These are phyloP conservation scores for Semibalanus balanoides DNA, from an alignment of 1,140 invertebrate species.

Conservation along the genomic window DNA sequence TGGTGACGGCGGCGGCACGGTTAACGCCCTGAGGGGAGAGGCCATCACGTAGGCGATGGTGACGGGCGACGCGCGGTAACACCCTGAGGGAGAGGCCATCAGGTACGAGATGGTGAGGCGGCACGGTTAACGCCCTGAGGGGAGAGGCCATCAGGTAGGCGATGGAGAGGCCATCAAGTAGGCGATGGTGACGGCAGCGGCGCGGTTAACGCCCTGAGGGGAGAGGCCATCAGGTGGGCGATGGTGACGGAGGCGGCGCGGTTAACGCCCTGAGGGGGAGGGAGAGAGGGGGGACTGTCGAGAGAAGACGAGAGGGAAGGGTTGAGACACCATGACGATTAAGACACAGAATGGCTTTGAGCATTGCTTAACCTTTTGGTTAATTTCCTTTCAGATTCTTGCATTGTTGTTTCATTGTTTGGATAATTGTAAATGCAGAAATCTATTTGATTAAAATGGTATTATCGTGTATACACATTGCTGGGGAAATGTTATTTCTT, in stretches of 20 bases:
- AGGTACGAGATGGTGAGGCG: slow-evolving; percentile 25
- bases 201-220: slow-evolving; percentile 24
- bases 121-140: slow-evolving; percentile 25
- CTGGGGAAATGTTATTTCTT: too few species aligned
- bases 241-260: too few species aligned
- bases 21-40: slow-evolving; percentile 23
- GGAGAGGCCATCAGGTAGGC: too few species aligned
- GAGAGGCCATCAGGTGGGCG: too few species aligned
- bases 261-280: not conserved
- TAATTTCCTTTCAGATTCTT: not conserved
- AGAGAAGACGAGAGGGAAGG: not conserved
- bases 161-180: slow-evolving; percentile 23
- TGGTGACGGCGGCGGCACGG: slow-evolving; percentile 23
- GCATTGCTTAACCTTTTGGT: not conserved
- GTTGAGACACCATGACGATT: not conserved
- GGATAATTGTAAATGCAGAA: too few species aligned
- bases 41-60: too few species aligned
- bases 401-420: too few species aligned
- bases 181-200: slow-evolving; percentile 24
- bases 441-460: too few species aligned
- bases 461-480: too few species aligned
- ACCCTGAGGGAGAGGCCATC: slow-evolving; percentile 16
- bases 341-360: not conserved
- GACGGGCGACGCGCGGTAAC: too few species aligned
- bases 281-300: not conserved